Evolutionary conservation across 2,888 invertebrate species (phyloP).

Genomic region (Pachydiplax longipennis): DNA sequence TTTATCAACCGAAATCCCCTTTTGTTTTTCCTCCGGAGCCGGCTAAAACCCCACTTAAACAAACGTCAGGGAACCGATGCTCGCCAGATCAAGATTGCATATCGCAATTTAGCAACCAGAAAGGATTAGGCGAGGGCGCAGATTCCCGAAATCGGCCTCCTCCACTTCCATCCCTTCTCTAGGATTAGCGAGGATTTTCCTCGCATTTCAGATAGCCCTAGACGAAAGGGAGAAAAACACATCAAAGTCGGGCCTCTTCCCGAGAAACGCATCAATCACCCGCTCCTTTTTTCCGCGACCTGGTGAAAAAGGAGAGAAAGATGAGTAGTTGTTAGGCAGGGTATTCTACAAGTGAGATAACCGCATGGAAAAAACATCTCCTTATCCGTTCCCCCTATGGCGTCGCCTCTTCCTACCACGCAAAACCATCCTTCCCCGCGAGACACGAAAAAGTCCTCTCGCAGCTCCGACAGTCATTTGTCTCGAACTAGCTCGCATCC

Average conservation of each 20-base stretch:
- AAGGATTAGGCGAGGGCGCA: slow-evolving; percentile 2
- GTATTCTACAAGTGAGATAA: slow-evolving; percentile 43
- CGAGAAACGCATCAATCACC: slow-evolving; percentile 18
- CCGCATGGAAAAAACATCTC: slow-evolving; percentile 11
- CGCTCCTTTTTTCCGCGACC: slow-evolving; percentile 13
- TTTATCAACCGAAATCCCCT: background rate
- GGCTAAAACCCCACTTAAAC: slow-evolving; percentile 2
- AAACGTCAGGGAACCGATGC: background rate
- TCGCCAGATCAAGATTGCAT: slow-evolving; percentile 33
- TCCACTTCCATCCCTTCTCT: background rate
- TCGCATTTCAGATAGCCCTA: slow-evolving; percentile 9
- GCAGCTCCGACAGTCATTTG: slow-evolving; percentile 31
- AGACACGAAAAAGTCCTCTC: slow-evolving; percentile 37
- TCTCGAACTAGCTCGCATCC: slow-evolving; percentile 43
- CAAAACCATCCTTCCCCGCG: slow-evolving; percentile 35
- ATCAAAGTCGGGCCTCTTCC: slow-evolving; percentile 8
- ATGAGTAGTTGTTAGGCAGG: slow-evolving; percentile 42
- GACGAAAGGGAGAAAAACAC: background rate
- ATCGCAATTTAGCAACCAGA: slow-evolving; percentile 24
- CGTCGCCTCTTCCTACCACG: background rate
- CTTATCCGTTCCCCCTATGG: background rate
- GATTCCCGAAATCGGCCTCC: background rate
- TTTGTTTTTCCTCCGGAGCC: background rate
- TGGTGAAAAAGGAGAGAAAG: slow-evolving; percentile 37
- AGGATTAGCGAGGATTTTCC: slow-evolving; percentile 4